Evolutionary conservation across 2,113 vertebrate genomes (phyloP).

Genomic region (Osmerus mordax): DNA sequence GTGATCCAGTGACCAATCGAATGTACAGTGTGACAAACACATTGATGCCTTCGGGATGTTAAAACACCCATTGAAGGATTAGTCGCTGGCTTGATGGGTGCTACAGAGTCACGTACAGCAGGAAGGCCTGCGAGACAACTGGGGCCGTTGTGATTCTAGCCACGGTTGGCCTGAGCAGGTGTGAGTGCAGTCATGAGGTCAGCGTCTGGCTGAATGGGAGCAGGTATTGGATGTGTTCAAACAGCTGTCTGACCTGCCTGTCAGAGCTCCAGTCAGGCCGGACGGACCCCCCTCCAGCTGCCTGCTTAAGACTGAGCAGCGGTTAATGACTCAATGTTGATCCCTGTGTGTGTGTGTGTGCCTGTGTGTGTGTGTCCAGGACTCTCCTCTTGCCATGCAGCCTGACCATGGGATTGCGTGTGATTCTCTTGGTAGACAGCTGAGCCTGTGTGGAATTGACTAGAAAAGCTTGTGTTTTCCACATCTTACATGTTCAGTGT

Average conservation of each 20-base stretch:
- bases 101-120: too few species aligned
- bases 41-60: too few species aligned
- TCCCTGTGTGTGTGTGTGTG: background rate
- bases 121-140: background rate
- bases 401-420: background rate
- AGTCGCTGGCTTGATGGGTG: too few species aligned
- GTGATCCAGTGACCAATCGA: too few species aligned
- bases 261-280: background rate
- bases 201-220: background rate
- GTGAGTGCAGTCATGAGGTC: background rate
- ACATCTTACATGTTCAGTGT: background rate
- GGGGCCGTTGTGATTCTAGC: background rate
- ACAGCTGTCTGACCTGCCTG: background rate
- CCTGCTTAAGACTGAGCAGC: background rate
- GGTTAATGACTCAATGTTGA: background rate
- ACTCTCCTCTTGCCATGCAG: background rate
- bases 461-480: background rate
- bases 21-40: too few species aligned
- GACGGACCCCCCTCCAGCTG: too few species aligned
- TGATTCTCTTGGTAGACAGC: too few species aligned
- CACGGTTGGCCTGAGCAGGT: background rate
- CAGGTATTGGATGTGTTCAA: too few species aligned
- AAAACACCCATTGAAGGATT: too few species aligned
- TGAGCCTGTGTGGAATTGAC: background rate
- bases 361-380: slow-evolving; percentile 12